Base-by-base conservation (phyloP, 2,797 vertebrate species). In the Falco biarmicus region DNA sequence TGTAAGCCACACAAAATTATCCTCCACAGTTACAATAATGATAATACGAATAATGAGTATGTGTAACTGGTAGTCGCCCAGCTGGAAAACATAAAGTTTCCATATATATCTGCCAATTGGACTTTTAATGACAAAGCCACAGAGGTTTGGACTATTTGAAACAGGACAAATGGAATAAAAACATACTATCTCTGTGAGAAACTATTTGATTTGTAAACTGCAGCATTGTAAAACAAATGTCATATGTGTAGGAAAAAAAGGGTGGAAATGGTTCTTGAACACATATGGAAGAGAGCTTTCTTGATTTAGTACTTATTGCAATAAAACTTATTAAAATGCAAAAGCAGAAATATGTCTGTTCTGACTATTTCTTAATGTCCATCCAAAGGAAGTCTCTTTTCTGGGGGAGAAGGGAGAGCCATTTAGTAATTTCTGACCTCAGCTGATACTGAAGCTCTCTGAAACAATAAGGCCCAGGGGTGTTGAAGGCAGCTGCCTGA, bases 71-170 rank as follows among this genome's bases (percentile, higher is more conserved):
- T 97, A 97, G 96, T 96, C 96, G 82, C 88, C 92, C 98, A 98
- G 98, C 96, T 97, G 97, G 96, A 98, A 97, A 97, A 98, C 88
- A 97, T 98, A 98, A 98, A 98, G 87, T 95, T 95, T 93, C 87
- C 83, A 8, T 90, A 74, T 87, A 69, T 96, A 90, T 96, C 95
- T 98, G 97, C 97, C 97, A 98, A 96, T 90, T 97, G 75, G 95
- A 98, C 97, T 98, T 97, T 97, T 98, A 97, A 98, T 97, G 96
- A 97, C 94, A 97, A 98, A 98, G 97, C 97, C 98, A 97, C 98
- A 98, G 94, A 94, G 69, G 0, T 96, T 97, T 98, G 95, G 94
- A 97, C 93, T 94, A 94, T 93, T 97, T 96, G 95, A 97, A 97
- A 96, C 75, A 95, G 95, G 95, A 97, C 95, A 96, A 98, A 98